Conservation (phyloP, 1,140 invertebrate genomes). For the Kradibia gibbosae region DNA sequence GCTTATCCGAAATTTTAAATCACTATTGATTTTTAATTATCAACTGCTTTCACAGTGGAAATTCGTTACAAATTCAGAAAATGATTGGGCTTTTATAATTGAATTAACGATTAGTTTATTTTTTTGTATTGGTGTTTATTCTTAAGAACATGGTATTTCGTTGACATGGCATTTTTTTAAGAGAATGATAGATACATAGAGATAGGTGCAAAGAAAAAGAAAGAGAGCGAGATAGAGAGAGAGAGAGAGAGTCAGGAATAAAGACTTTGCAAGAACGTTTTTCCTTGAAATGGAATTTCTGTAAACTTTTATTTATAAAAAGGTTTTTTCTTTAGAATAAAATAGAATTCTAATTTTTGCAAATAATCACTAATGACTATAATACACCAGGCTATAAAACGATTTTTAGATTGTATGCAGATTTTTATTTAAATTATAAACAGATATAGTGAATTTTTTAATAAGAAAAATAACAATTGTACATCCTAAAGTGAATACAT, state of each 20-base stretch:
- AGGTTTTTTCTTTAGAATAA: neutral
- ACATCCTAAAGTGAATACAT: neutral
- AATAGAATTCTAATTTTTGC: neutral
- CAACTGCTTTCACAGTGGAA: neutral
- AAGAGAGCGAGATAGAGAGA: neutral
- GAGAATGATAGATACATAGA: too few species aligned
- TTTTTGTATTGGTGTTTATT: neutral
- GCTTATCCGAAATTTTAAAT: neutral
- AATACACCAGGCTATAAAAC: neutral
- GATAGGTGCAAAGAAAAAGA: too few species aligned
- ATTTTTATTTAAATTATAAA: neutral
- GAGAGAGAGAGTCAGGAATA: neutral
- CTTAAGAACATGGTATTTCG: neutral
- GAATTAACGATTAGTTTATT: neutral
- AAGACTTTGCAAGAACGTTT: neutral
- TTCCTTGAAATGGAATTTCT: neutral
- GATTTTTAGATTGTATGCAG: neutral
- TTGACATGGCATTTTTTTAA: neutral
- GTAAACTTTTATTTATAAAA: neutral
- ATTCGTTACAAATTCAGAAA: neutral
- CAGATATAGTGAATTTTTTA: neutral
- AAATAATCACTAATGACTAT: neutral
- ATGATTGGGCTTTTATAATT: neutral
- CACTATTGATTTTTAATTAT: neutral
- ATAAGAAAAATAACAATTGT: neutral